Conservation (phyloP, 2,797 vertebrate species). For the Cuculus canorus region DNA sequence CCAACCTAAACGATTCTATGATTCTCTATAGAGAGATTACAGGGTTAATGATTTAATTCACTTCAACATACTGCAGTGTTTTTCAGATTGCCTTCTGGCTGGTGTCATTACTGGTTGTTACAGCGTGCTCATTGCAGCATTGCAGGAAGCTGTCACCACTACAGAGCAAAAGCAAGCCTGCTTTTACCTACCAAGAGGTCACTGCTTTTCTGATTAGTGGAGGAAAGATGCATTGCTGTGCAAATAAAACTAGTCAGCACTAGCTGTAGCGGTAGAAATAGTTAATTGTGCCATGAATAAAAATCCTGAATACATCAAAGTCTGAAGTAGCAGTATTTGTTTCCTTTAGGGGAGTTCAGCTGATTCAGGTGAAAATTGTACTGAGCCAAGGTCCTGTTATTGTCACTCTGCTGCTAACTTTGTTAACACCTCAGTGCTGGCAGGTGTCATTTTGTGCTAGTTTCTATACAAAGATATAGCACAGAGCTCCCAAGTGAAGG, state of each 20-base stretch:
- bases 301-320: not conserved
- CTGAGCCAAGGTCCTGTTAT: not conserved
- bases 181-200: not conserved
- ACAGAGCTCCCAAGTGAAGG: not conserved
- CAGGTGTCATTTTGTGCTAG: not conserved
- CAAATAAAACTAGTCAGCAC: not conserved
- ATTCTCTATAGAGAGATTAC: not conserved
- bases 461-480: not conserved
- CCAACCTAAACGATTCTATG: not conserved
- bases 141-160: not conserved
- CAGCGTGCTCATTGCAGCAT: not conserved
- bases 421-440: not conserved
- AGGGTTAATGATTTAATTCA: not conserved
- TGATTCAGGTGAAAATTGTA: not conserved
- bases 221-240: not conserved
- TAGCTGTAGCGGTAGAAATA: not conserved
- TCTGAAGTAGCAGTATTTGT: not conserved
- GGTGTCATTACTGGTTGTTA: constrained; percentile 8
- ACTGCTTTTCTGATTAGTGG: not conserved
- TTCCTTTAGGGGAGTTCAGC: not conserved
- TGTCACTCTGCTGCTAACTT: not conserved
- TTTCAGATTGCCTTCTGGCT: not conserved
- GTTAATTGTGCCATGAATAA: not conserved
- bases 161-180: not conserved
- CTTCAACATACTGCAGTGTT: not conserved